Conservation (phyloP, 2,113 vertebrate species). For the Spea bombifrons region DNA sequence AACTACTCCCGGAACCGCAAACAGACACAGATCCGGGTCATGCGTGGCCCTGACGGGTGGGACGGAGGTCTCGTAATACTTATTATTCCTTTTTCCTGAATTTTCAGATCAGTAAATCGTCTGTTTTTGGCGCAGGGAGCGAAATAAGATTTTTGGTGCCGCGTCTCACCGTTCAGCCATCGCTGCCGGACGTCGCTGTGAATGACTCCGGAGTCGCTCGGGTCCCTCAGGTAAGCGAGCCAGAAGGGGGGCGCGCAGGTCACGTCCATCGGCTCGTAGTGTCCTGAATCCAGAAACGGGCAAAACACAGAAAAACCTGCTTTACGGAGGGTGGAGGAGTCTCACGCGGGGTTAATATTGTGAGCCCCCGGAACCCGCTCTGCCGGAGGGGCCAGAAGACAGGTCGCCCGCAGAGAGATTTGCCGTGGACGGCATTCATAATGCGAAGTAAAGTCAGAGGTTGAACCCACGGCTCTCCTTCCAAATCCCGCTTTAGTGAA, state of each 20-base stretch:
- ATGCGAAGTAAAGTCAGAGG: no score
- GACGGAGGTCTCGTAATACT: neutral
- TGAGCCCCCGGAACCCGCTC: no score
- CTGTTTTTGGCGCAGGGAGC: no score
- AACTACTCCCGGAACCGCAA: no score
- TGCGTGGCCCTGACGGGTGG: no score
- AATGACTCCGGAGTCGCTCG: slow-evolving; percentile 77
- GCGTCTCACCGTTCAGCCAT: slow-evolving; percentile 67
- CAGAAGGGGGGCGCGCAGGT: slow-evolving; percentile 65
- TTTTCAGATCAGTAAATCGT: no score
- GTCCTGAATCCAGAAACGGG: slow-evolving; percentile 51
- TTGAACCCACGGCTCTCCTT: neutral
- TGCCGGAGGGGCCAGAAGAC: no score
- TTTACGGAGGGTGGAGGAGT: neutral
- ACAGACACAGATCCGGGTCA: no score
- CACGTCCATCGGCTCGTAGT: slow-evolving; percentile 69
- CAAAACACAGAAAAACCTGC: neutral
- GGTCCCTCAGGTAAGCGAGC: slow-evolving; percentile 74
- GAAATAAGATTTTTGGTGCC: neutral
- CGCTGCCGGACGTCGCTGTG: slow-evolving; percentile 75
- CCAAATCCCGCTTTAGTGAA: neutral
- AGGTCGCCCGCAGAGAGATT: neutral
- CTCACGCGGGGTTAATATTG: no score
- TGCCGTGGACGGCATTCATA: no score
- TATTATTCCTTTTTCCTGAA: neutral